Evolutionary conservation across 2,797 vertebrate species (phyloP).

Genomic region (Nannoperca australis): DNA sequence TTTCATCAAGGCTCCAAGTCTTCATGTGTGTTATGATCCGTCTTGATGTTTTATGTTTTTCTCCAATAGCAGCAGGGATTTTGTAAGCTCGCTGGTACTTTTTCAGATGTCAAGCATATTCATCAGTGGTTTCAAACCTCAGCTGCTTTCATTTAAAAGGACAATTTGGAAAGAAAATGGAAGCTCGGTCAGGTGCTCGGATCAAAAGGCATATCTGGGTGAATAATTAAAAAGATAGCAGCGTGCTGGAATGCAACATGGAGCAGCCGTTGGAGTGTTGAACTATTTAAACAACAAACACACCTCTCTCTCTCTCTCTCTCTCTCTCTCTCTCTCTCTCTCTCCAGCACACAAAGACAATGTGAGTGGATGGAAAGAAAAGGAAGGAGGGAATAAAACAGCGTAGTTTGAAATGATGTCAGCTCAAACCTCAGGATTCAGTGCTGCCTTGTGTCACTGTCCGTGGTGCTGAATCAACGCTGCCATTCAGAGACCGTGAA

Average conservation of each 20-base stretch:
- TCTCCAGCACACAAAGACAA: constrained; percentile 1
- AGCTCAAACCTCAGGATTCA: constrained; percentile 37
- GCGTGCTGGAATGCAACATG: constrained; percentile 34
- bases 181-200: constrained; percentile 50
- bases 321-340: not conserved
- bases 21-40: not conserved
- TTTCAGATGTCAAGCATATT: constrained; percentile 10
- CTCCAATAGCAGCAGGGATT: not conserved
- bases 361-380: constrained; percentile 16
- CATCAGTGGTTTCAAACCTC: constrained; percentile 1
- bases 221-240: constrained; percentile 65
- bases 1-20: not conserved
- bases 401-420: constrained; percentile 38
- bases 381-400: constrained; percentile 18
- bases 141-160: constrained; percentile 24
- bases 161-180: constrained; percentile 34
- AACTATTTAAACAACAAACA: constrained; percentile 38
- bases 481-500: constrained; percentile 56
- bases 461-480: constrained; percentile 80
- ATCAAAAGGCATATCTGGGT: constrained; percentile 60
- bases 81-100: not conserved
- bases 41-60: constrained; percentile 3
- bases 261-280: constrained; percentile 30
- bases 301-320: constrained; percentile 3
- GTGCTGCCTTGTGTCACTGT: constrained; percentile 70